Conservation (phyloP, 2,888 invertebrate species). For the Orthonevra nobilis region DNA sequence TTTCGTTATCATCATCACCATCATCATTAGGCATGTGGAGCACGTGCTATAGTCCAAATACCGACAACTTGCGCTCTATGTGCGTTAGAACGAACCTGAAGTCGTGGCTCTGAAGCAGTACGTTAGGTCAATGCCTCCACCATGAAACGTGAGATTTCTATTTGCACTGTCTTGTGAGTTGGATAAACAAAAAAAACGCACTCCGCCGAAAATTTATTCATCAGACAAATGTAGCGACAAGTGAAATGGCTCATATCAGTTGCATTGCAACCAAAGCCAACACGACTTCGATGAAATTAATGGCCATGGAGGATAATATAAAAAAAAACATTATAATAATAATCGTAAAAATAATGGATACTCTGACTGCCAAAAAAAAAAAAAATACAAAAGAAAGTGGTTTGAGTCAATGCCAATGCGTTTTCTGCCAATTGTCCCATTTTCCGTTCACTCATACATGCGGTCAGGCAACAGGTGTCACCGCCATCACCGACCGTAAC, state of each 20-base stretch:
- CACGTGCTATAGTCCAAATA: slow-evolving; percentile 57
- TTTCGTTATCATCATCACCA: too few species aligned
- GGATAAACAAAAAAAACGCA: neutral
- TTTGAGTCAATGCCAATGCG: slow-evolving; percentile 57
- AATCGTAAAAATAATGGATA: slow-evolving; percentile 17
- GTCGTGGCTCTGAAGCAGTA: too few species aligned
- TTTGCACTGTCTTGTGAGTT: slow-evolving; percentile 40
- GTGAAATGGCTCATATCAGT: too few species aligned
- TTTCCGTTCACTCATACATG: slow-evolving; percentile 47
- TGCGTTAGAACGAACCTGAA: slow-evolving; percentile 28
- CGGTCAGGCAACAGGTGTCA: slow-evolving; percentile 41
- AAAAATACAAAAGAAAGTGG: slow-evolving; percentile 65
- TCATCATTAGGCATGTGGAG: slow-evolving; percentile 39
- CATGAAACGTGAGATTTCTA: slow-evolving; percentile 58
- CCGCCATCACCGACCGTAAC: neutral
- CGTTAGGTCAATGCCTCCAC: slow-evolving; percentile 50
- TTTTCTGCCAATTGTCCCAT: slow-evolving; percentile 51
- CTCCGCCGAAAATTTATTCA: too few species aligned
- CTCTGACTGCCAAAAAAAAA: slow-evolving; percentile 56
- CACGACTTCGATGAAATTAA: slow-evolving; percentile 49
- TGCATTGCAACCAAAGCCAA: too few species aligned
- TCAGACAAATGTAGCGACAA: too few species aligned
- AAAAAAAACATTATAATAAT: too few species aligned
- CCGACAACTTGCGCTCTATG: slow-evolving; percentile 2
- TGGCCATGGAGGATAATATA: slow-evolving; percentile 11